These are phyloP conservation scores for Vombatus ursinus DNA, from an alignment of 2,113 vertebrate species.

Conservation along the genomic window DNA sequence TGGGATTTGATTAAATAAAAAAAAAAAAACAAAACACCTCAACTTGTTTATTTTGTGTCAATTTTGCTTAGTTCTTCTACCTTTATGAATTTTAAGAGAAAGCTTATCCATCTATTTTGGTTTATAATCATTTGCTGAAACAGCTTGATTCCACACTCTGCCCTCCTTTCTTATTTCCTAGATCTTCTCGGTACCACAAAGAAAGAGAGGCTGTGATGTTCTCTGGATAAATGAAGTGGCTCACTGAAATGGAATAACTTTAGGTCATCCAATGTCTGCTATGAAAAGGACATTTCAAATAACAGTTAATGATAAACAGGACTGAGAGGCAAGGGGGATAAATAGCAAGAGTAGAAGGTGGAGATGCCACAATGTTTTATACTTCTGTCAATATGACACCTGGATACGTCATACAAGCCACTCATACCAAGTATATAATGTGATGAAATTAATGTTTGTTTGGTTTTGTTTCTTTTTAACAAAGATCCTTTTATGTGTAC, in stretches of 20 bases:
- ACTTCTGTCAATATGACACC: neutral
- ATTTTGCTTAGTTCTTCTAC: constrained; percentile 38
- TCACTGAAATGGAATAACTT: neutral
- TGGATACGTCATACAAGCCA: neutral
- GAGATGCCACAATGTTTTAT: neutral
- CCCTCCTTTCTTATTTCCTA: neutral
- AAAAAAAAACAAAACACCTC: neutral
- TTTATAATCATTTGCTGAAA: neutral
- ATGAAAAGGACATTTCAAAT: neutral
- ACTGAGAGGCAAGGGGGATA: neutral
- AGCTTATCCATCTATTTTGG: constrained; percentile 42
- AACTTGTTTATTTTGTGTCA: constrained; percentile 11
- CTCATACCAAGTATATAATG: neutral
- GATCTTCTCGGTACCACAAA: neutral
- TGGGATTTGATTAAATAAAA: neutral
- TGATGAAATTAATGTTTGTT: neutral
- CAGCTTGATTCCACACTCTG: neutral
- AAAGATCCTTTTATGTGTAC: neutral
- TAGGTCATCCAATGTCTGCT: neutral
- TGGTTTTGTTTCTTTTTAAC: neutral
- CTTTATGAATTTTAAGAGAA: constrained; percentile 19
- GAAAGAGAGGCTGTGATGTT: neutral
- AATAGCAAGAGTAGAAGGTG: too few species aligned
- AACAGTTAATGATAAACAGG: too few species aligned
- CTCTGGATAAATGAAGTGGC: neutral